Evolutionary conservation across 2,797 vertebrate genomes (phyloP).

Genomic region (Sarcophilus harrisii): DNA sequence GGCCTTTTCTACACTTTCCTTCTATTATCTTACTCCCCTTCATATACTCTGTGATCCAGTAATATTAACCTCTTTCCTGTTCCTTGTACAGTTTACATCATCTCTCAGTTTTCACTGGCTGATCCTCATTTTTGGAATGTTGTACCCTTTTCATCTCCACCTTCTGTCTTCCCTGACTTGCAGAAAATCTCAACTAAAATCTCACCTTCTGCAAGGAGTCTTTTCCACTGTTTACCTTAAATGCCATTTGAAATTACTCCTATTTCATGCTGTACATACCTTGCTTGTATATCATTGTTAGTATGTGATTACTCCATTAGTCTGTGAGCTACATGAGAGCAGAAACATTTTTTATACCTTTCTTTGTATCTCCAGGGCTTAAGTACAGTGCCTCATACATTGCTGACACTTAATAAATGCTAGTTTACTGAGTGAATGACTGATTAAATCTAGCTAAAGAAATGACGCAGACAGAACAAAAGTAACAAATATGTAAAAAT

Average conservation of each 20-base stretch:
- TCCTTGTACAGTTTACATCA: not conserved
- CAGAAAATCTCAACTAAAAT: not conserved
- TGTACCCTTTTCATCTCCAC: not conserved
- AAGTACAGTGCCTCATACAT: not conserved
- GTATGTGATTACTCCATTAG: not conserved
- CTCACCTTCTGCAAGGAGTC: not conserved
- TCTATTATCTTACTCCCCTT: not conserved
- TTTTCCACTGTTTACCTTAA: not conserved
- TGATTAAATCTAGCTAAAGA: not conserved
- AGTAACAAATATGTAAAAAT: not conserved
- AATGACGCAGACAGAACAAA: not conserved
- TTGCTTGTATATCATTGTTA: not conserved
- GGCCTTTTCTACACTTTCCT: not conserved
- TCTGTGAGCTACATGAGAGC: not conserved
- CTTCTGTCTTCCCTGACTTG: not conserved
- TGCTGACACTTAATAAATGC: not conserved
- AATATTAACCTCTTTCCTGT: not conserved
- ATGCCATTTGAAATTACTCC: not conserved
- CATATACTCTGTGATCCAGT: not conserved
- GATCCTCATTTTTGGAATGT: not conserved
- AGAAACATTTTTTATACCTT: not conserved
- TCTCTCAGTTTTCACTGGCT: not conserved
- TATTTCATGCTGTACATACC: not conserved
- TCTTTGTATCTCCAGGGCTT: not conserved
- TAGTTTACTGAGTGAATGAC: not conserved